Percentiles rank a stretch among this genome's conserved stretches.
Conservation (phyloP, 2,888 invertebrate genomes). For the Acanthosepion pharaonis region DNA sequence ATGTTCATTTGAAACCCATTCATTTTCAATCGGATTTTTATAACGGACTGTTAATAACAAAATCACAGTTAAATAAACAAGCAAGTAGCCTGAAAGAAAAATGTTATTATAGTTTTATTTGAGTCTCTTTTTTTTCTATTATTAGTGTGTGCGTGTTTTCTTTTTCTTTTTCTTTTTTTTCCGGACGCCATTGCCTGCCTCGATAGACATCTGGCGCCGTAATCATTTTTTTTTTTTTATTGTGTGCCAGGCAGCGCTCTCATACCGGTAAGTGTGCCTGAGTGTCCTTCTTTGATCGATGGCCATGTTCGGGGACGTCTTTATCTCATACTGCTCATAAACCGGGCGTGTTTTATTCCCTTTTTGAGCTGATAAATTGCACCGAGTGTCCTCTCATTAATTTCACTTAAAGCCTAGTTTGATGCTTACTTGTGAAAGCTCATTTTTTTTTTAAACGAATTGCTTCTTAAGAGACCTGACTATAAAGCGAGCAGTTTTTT, state of each 20-base stretch:
- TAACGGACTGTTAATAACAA: not conserved
- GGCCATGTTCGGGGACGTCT: constrained; percentile 12
- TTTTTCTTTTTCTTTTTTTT: not conserved
- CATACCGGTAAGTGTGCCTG: not conserved
- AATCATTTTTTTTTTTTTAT: not conserved
- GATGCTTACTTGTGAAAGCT: no score
- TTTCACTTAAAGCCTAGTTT: not conserved
- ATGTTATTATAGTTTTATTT: not conserved
- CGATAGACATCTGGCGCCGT: not conserved
- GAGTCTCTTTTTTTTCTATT: not conserved
- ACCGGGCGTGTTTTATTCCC: not conserved
- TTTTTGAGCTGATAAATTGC: not conserved
- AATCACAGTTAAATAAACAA: not conserved
- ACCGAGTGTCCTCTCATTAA: not conserved
- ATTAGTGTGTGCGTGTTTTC: not conserved
- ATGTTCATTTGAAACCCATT: not conserved
- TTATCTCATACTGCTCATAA: constrained; percentile 33
- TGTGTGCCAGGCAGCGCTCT: not conserved
- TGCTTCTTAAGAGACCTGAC: no score
- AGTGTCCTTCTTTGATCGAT: not conserved
- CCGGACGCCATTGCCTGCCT: not conserved
- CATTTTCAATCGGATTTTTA: not conserved
- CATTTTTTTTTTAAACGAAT: no score
- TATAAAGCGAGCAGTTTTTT: no score
- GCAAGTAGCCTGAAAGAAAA: not conserved